Evolutionary conservation across 1,140 invertebrate species (phyloP).

Genomic region (Nautilus pompilius): DNA sequence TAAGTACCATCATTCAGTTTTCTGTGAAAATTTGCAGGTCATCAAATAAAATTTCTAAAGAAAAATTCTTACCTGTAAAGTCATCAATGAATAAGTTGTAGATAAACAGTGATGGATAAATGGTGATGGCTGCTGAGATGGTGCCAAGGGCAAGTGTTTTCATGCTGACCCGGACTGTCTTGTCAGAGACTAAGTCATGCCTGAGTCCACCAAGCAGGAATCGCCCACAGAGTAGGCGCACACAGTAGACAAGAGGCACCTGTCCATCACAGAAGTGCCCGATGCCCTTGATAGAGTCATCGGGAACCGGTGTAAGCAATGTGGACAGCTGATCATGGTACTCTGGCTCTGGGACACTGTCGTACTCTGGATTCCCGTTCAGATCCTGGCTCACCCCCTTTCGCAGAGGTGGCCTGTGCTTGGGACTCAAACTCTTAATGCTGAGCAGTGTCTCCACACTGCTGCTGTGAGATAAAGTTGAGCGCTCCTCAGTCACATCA

Average conservation of each 20-base stretch:
- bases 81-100: constrained; percentile 56
- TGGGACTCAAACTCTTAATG: constrained; percentile 41
- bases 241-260: constrained; percentile 70
- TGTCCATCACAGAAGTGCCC: constrained; percentile 53
- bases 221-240: constrained; percentile 69
- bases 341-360: constrained; percentile 1
- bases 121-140: constrained; percentile 65
- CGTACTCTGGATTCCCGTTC: constrained; percentile 45
- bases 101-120: constrained; percentile 70
- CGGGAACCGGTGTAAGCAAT: constrained; percentile 1
- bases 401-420: constrained; percentile 9
- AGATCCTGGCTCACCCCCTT: constrained; percentile 35
- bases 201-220: constrained; percentile 71
- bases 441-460: constrained; percentile 49
- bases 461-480: constrained; percentile 38
- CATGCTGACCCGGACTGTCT: constrained; percentile 74
- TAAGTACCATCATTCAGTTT: too few species aligned
- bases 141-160: constrained; percentile 78
- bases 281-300: constrained; percentile 14
- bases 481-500: constrained; percentile 43
- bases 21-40: too few species aligned
- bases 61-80: neutral
- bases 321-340: neutral
- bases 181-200: constrained; percentile 65
- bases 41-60: too few species aligned